A percentile compares a stretch with the other conserved stretches of the same genome.
These are phyloP conservation scores for Cosmopolites sordidus DNA, from an alignment of 2,888 invertebrate genomes.

Conservation along the genomic window DNA sequence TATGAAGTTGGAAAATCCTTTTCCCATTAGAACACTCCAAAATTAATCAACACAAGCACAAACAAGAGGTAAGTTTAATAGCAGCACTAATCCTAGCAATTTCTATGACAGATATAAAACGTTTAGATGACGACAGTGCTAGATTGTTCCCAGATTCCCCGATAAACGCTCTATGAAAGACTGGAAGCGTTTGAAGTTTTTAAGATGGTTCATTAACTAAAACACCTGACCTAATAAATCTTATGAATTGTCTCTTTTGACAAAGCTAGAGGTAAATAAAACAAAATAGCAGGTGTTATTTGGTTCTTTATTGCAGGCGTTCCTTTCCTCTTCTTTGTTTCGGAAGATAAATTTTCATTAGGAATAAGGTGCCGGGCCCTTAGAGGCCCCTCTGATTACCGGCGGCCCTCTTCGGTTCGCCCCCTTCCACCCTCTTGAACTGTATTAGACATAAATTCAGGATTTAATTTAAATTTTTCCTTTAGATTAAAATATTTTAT, in stretches of 20 bases:
- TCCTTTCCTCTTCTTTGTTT: constrained; percentile 21
- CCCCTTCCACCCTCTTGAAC: neutral
- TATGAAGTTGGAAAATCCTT: too few species aligned
- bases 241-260: constrained; percentile 22
- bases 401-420: neutral
- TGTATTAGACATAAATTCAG: constrained; percentile 4
- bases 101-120: constrained; percentile 13
- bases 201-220: constrained; percentile 27
- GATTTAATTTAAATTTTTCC: constrained; percentile 4
- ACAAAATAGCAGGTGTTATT: constrained; percentile 25
- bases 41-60: constrained; percentile 11
- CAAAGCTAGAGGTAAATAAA: constrained; percentile 27
- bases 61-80: constrained; percentile 5
- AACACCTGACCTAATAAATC: constrained; percentile 29
- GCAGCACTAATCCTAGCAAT: constrained; percentile 10
- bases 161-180: constrained; percentile 9
- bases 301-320: constrained; percentile 19
- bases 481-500: constrained; percentile 2
- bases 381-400: constrained; percentile 15
- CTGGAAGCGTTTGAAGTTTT: constrained; percentile 14
- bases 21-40: neutral
- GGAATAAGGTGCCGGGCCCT: constrained; percentile 9
- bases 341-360: constrained; percentile 27
- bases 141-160: constrained; percentile 7
- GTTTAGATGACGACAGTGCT: constrained; percentile 10